phyloP scores from a whole-genome alignment of 1,140 invertebrate species.

The Neuroterus valhalla region DNA sequence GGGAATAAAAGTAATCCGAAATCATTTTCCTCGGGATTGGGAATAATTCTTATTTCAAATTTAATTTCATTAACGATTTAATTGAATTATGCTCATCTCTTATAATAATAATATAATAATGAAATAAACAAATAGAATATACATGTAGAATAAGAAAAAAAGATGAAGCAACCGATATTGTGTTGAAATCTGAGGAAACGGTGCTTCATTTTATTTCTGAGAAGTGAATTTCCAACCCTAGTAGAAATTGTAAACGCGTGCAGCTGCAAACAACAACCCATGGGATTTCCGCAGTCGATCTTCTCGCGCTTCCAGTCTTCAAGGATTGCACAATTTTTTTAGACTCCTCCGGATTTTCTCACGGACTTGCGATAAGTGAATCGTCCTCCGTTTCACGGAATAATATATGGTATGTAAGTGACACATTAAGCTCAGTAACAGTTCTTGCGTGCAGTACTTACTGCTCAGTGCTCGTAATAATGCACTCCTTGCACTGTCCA shows the following conservation, averaged over 20 bases:
- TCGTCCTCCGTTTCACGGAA: conserved; percentile 32
- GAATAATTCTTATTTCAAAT: too few species aligned
- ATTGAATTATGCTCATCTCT: too few species aligned
- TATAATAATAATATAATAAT: too few species aligned
- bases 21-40: too few species aligned
- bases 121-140: too few species aligned
- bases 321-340: conserved; percentile 54
- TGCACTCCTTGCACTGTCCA: conserved; percentile 16
- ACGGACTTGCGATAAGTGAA: conserved; percentile 19
- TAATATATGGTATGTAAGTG: conserved; percentile 29
- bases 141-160: too few species aligned
- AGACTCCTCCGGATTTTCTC: conserved; percentile 34
- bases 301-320: conserved; percentile 39
- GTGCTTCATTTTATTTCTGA: too few species aligned
- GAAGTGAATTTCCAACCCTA: neutral
- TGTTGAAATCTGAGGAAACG: conserved; percentile 22
- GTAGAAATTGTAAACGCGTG: neutral
- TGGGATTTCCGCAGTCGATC: conserved; percentile 52
- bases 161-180: too few species aligned
- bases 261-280: conserved; percentile 34
- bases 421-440: conserved; percentile 19
- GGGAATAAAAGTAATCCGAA: too few species aligned
- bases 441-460: conserved; percentile 19
- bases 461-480: neutral
- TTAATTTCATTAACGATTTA: too few species aligned